phyloP scores from a whole-genome alignment of 1,140 invertebrate species.

The Drosophila setifemur region DNA sequence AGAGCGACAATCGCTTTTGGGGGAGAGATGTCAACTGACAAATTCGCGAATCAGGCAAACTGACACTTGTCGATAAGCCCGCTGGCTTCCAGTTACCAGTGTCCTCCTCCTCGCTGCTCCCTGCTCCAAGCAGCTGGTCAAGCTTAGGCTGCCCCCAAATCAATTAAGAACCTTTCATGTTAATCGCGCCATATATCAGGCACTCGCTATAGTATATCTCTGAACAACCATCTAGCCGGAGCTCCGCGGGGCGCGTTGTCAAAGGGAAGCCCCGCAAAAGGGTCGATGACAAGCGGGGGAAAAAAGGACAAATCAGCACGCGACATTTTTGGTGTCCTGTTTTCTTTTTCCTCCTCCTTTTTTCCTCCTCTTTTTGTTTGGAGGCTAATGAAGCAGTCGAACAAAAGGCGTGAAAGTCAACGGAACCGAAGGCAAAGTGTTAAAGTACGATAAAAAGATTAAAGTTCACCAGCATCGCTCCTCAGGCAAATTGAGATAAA shows the following conservation, averaged over 20 bases:
- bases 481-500: constrained; percentile 50
- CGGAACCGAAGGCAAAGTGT: constrained; percentile 62
- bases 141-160: constrained; percentile 22
- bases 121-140: background rate
- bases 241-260: constrained; percentile 41
- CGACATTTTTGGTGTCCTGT: constrained; percentile 64
- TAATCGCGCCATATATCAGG: constrained; percentile 76
- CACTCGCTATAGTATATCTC: background rate
- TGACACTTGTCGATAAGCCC: constrained; percentile 53
- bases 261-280: constrained; percentile 41
- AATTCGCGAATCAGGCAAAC: constrained; percentile 29
- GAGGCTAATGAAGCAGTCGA: constrained; percentile 46
- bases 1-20: constrained; percentile 61
- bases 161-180: constrained; percentile 73
- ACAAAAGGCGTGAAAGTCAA: constrained; percentile 67
- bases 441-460: constrained; percentile 78
- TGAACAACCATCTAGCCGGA: background rate
- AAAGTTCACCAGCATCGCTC: constrained; percentile 42
- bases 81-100: too few species aligned
- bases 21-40: constrained; percentile 38
- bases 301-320: constrained; percentile 63
- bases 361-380: constrained; percentile 1
- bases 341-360: constrained; percentile 6
- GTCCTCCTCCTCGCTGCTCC: too few species aligned
- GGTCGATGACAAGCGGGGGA: constrained; percentile 61